phyloP scores from a whole-genome alignment of 2,113 vertebrate genomes.

The Pomatostomus ruficeps region DNA sequence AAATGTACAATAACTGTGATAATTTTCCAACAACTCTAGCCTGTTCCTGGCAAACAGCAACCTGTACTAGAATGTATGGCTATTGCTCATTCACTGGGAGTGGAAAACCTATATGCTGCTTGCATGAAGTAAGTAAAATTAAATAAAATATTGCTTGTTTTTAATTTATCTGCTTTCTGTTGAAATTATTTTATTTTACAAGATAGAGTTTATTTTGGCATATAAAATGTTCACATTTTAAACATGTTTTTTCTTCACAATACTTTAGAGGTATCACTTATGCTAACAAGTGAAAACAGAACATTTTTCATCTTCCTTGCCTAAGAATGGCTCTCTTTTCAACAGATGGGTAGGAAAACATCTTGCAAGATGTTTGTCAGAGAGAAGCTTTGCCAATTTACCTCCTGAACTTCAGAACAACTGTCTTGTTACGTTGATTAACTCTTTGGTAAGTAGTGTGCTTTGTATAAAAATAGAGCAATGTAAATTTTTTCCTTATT shows the following conservation, averaged over 20 bases:
- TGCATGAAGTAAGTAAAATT: slow-evolving; percentile 85
- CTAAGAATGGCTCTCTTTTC: slow-evolving; percentile 35
- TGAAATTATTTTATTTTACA: neutral
- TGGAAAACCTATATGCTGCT: slow-evolving; percentile 78
- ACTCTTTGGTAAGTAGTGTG: slow-evolving; percentile 82
- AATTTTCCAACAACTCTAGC: slow-evolving; percentile 72
- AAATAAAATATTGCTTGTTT: neutral
- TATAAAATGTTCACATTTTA: neutral
- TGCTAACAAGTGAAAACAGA: neutral
- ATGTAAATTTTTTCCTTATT: neutral
- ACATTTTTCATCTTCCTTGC: neutral
- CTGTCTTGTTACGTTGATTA: slow-evolving; percentile 79
- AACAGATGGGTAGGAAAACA: slow-evolving; percentile 87
- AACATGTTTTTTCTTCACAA: neutral
- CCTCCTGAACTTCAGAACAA: slow-evolving; percentile 83
- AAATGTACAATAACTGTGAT: neutral
- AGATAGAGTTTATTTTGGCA: neutral
- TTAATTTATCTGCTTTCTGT: neutral
- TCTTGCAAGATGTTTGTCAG: slow-evolving; percentile 90
- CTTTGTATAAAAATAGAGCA: neutral
- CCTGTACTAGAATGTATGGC: slow-evolving; percentile 86
- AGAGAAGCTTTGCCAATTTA: slow-evolving; percentile 87
- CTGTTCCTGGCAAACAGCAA: slow-evolving; percentile 79
- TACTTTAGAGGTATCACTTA: neutral
- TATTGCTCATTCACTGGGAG: slow-evolving; percentile 83